A percentile compares a stretch with the other conserved stretches of the same genome.
phyloP scores from a whole-genome alignment of 2,113 vertebrate genomes.

The Anoura caudifer region DNA sequence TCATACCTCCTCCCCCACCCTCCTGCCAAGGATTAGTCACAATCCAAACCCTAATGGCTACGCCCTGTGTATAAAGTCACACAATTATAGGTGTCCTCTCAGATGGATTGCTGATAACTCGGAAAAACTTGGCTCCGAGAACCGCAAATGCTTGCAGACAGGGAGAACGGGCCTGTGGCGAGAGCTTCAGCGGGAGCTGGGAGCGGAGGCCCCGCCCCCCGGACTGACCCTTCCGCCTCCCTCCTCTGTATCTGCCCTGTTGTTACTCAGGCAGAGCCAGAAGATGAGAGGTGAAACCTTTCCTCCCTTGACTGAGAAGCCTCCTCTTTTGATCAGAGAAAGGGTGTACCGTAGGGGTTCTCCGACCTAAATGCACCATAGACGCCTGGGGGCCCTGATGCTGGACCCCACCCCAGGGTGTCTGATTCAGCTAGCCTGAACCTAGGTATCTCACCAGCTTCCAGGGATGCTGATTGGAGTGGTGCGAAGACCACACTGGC shows the following conservation, averaged over 20 bases:
- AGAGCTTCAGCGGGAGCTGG: background rate
- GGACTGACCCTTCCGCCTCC: background rate
- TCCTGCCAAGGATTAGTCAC: background rate
- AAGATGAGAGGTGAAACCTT: background rate
- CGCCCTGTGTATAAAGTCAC: background rate
- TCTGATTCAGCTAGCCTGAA: background rate
- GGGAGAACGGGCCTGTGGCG: background rate
- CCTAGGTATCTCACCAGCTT: background rate
- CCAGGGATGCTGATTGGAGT: background rate
- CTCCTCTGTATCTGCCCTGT: background rate
- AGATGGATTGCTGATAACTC: background rate
- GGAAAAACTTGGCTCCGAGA: background rate
- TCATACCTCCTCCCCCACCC: background rate
- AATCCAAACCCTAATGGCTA: background rate
- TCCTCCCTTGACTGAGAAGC: background rate
- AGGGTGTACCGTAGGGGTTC: background rate
- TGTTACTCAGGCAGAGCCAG: background rate
- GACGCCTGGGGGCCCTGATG: background rate
- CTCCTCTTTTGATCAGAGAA: background rate
- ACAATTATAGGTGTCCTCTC: background rate
- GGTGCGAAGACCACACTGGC: background rate
- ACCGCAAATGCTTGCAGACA: background rate
- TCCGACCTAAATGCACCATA: background rate
- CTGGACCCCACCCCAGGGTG: background rate
- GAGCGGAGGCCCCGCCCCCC: background rate